A percentile compares a stretch with the other conserved stretches of the same genome.
phyloP scores from a whole-genome alignment of 2,113 vertebrate species.

The Pteropus alecto region DNA sequence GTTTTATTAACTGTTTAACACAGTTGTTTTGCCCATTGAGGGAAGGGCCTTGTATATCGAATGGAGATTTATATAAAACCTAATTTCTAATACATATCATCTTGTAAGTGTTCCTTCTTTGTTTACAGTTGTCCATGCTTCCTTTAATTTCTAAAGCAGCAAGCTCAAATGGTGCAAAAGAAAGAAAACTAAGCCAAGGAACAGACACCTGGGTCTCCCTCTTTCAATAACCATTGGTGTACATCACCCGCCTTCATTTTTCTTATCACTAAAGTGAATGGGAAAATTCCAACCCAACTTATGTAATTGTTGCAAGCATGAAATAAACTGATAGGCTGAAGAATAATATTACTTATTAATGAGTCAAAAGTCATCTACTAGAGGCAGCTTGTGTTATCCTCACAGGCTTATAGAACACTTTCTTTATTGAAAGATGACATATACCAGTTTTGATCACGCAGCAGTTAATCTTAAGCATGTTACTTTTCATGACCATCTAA shows the following conservation, averaged over 20 bases:
- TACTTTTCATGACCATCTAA: slow-evolving; percentile 18
- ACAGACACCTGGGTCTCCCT: neutral
- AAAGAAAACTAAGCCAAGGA: neutral
- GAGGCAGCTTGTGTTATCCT: neutral
- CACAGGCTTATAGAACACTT: neutral
- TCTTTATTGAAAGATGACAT: neutral
- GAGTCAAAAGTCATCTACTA: neutral
- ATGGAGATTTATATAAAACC: neutral
- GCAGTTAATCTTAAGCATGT: slow-evolving; percentile 22
- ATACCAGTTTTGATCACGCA: neutral
- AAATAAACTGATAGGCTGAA: neutral
- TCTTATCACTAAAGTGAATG: neutral
- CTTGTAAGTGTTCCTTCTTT: neutral
- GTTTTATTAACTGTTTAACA: slow-evolving; percentile 43
- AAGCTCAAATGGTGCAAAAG: neutral
- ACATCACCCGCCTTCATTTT: neutral
- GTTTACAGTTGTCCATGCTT: neutral
- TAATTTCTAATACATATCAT: neutral
- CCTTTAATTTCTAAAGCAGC: slow-evolving; percentile 17
- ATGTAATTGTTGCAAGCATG: neutral
- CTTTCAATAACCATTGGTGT: neutral
- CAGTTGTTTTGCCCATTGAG: neutral
- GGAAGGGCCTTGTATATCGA: neutral
- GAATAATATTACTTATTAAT: neutral
- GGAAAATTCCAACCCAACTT: neutral